phyloP scores from a whole-genome alignment of 2,797 vertebrate genomes.

The Eremophila alpestris region DNA sequence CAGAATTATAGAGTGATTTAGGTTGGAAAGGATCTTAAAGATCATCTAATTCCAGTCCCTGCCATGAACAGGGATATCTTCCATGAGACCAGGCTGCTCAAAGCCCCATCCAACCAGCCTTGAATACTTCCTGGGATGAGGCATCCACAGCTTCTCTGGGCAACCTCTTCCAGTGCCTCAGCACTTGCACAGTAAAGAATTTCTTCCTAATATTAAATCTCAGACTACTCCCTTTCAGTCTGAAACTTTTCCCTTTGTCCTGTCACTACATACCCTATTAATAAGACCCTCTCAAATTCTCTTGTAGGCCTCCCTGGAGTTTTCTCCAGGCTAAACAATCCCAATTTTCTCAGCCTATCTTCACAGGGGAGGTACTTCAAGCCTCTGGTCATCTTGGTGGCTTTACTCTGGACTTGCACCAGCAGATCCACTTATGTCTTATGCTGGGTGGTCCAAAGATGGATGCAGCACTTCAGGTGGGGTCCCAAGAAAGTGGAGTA shows the following conservation, averaged over 20 bases:
- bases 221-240: neutral
- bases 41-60: neutral
- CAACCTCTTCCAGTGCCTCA: neutral
- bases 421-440: neutral
- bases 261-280: accelerated
- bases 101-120: neutral
- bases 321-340: neutral
- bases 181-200: neutral
- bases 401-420: neutral
- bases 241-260: neutral
- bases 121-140: neutral
- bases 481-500: neutral
- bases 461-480: neutral
- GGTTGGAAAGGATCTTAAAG: neutral
- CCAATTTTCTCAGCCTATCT: neutral
- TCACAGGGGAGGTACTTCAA: neutral
- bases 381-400: neutral
- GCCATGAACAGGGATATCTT: neutral
- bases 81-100: neutral
- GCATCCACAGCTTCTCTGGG: neutral
- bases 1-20: neutral
- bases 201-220: neutral
- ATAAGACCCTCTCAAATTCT: neutral
- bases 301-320: neutral
- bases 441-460: neutral